Evolutionary conservation across 2,888 invertebrate genomes (phyloP).

Genomic region (Drosophila nr. perissopoda): DNA sequence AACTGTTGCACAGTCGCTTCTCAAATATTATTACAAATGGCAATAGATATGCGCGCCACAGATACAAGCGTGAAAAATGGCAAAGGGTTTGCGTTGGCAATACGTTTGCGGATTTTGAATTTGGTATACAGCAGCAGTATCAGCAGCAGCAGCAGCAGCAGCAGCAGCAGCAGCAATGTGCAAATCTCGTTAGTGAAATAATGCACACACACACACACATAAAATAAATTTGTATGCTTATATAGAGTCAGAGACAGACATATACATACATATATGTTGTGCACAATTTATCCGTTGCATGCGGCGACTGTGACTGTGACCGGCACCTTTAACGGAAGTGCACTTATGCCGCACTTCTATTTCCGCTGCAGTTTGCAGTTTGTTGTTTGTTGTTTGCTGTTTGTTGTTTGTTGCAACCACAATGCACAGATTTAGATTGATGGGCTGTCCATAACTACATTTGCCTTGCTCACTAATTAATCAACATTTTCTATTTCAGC

Average conservation of each 20-base stretch:
- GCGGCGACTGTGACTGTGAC: slow-evolving; percentile 27
- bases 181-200: slow-evolving; percentile 67
- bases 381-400: slow-evolving; percentile 9
- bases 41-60: slow-evolving; percentile 51
- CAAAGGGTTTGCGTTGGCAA: slow-evolving; percentile 50
- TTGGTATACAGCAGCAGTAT: slow-evolving; percentile 18
- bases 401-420: slow-evolving; percentile 16
- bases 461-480: slow-evolving; percentile 50
- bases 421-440: slow-evolving; percentile 63
- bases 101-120: slow-evolving; percentile 46
- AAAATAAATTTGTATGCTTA: background rate
- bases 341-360: slow-evolving; percentile 78
- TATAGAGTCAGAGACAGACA: slow-evolving; percentile 18
- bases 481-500: slow-evolving; percentile 23
- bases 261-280: slow-evolving; percentile 49
- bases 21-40: slow-evolving; percentile 69
- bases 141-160: slow-evolving; percentile 42
- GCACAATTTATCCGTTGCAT: slow-evolving; percentile 49
- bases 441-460: slow-evolving; percentile 33
- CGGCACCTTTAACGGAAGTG: slow-evolving; percentile 62
- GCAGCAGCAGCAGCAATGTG: slow-evolving; percentile 49
- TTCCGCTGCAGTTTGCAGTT: slow-evolving; percentile 61
- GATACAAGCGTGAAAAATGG: slow-evolving; percentile 64
- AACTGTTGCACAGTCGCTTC: slow-evolving; percentile 53
- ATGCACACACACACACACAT: slow-evolving; percentile 3